Conservation (phyloP, 2,113 vertebrate genomes). For the Uria aalge region DNA sequence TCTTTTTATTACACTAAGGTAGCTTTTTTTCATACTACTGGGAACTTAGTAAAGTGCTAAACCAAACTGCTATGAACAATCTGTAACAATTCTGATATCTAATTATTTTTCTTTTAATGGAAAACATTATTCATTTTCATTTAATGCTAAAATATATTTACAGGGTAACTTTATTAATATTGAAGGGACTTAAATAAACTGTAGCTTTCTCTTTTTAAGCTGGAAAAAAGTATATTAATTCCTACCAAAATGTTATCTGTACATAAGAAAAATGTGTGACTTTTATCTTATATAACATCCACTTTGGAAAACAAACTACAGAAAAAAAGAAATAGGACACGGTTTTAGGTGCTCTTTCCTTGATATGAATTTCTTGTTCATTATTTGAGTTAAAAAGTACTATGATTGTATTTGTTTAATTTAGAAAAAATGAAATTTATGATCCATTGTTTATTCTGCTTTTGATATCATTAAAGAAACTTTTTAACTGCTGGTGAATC, state of each 20-base stretch:
- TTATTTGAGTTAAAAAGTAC: background rate
- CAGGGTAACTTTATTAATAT: background rate
- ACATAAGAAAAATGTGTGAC: background rate
- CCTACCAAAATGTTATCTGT: background rate
- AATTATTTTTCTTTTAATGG: background rate
- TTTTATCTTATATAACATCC: background rate
- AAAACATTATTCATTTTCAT: background rate
- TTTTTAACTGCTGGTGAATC: constrained; percentile 45
- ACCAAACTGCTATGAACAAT: background rate
- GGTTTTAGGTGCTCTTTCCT: background rate
- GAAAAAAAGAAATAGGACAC: background rate
- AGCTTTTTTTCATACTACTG: background rate
- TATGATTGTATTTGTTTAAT: background rate
- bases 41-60: background rate
- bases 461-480: constrained; percentile 37
- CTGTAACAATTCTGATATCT: background rate
- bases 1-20: background rate
- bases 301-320: background rate
- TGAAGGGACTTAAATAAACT: background rate
- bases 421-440: constrained; percentile 5
- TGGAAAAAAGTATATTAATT: background rate
- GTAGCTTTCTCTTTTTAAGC: background rate
- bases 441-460: constrained; percentile 45
- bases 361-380: background rate
- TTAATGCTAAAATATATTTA: background rate